phyloP scores from a whole-genome alignment of 2,888 invertebrate genomes.

The Portevinia maculata region DNA sequence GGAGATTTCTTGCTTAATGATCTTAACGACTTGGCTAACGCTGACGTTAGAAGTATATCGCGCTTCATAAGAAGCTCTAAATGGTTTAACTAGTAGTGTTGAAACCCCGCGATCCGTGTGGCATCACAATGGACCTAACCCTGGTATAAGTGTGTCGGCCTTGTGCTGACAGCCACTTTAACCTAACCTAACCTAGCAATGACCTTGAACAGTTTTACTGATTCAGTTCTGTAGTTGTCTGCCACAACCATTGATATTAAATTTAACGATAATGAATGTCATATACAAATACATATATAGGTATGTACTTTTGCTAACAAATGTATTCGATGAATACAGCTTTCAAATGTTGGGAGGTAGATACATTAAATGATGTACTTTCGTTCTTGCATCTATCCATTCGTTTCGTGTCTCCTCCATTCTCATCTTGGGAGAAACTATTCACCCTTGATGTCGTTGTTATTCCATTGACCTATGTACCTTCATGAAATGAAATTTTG shows the following conservation, averaged over 20 bases:
- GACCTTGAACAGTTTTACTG: conserved; percentile 22
- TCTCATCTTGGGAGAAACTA: conserved; percentile 5
- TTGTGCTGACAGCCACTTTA: no score
- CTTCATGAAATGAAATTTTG: conserved; percentile 71
- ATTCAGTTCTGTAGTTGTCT: conserved; percentile 8
- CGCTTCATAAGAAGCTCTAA: no score
- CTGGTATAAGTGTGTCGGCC: no score
- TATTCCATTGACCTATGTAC: conserved; percentile 41
- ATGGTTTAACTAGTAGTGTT: no score
- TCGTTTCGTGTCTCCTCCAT: neutral
- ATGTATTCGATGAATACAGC: conserved; percentile 8
- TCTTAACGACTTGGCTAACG: no score
- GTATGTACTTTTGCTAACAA: no score
- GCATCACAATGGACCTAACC: no score
- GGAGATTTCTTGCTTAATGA: no score
- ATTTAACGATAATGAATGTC: conserved; percentile 33
- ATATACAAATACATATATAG: conserved; percentile 5
- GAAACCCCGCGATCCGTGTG: no score
- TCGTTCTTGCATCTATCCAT: conserved; percentile 15
- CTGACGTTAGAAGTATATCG: no score
- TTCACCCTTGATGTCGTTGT: neutral
- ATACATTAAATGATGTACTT: conserved; percentile 18
- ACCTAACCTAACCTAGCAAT: no score
- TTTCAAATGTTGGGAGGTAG: neutral
- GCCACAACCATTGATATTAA: conserved; percentile 29